Conservation (phyloP, 2,797 vertebrate species). For the Lepidocolaptes lacrymiger region DNA sequence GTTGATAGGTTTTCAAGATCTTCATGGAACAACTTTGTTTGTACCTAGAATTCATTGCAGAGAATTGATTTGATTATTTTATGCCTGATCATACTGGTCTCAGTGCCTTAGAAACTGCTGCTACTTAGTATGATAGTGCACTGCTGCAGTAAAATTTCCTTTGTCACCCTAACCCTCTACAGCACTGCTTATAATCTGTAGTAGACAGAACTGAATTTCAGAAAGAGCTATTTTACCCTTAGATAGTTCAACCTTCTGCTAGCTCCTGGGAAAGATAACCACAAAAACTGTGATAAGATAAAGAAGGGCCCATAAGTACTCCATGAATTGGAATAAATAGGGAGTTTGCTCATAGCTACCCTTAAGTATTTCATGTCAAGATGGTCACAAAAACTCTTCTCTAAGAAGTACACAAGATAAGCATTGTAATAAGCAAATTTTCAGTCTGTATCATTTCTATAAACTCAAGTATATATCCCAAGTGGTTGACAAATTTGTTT, state of each 20-base stretch:
- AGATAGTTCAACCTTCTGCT: background rate
- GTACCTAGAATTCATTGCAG: background rate
- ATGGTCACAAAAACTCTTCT: background rate
- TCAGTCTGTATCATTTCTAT: background rate
- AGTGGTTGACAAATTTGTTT: background rate
- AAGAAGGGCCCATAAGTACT: background rate
- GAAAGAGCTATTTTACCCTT: background rate
- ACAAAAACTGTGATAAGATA: background rate
- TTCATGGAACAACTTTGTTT: background rate
- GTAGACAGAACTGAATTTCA: background rate
- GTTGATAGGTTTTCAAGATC: background rate
- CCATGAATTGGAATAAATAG: background rate
- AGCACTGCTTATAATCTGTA: background rate
- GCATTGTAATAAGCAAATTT: background rate
- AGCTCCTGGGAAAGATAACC: background rate
- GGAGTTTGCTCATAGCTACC: background rate
- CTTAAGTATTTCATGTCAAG: background rate
- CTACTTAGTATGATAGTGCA: background rate
- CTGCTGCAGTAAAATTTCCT: background rate
- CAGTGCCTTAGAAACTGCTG: background rate
- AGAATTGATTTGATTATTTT: background rate
- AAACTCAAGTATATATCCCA: background rate
- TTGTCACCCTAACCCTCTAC: rapidly evolving
- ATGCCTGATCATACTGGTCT: background rate
- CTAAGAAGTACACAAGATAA: background rate